Evolutionary conservation across 2,888 invertebrate species (phyloP).

Genomic region (Megalurothrips usitatus): DNA sequence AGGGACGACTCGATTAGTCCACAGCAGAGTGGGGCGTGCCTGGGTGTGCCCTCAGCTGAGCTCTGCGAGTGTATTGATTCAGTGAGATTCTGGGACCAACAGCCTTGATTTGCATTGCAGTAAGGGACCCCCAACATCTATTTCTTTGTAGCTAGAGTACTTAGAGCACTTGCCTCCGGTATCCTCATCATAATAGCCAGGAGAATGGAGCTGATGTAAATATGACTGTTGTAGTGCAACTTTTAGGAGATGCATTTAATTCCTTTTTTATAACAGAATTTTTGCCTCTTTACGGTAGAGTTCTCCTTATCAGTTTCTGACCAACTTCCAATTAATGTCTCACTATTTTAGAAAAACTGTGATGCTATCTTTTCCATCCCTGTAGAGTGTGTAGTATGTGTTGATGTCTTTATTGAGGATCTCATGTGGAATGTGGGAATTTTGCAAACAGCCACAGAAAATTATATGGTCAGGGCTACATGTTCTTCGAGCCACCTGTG

Average conservation of each 20-base stretch:
- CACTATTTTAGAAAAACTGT: neutral
- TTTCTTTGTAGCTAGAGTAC: neutral
- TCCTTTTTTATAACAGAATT: neutral
- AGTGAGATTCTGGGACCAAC: constrained; percentile 12
- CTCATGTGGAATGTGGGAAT: neutral
- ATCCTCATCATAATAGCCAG: neutral
- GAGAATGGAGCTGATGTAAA: neutral
- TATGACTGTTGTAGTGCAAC: neutral
- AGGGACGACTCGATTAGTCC: neutral
- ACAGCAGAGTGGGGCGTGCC: neutral
- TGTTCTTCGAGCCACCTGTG: neutral
- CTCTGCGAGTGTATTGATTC: neutral
- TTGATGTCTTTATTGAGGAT: neutral
- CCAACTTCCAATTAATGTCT: neutral
- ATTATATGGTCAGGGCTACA: neutral
- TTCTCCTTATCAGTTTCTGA: neutral
- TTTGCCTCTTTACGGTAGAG: neutral
- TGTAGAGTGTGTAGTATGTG: neutral
- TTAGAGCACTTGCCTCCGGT: neutral
- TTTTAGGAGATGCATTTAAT: neutral
- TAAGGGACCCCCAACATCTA: neutral
- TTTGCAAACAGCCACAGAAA: neutral
- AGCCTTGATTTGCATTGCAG: neutral
- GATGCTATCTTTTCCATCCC: neutral
- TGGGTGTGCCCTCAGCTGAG: neutral